Conservation (phyloP, 2,797 vertebrate species). For the Octomys mimax region DNA sequence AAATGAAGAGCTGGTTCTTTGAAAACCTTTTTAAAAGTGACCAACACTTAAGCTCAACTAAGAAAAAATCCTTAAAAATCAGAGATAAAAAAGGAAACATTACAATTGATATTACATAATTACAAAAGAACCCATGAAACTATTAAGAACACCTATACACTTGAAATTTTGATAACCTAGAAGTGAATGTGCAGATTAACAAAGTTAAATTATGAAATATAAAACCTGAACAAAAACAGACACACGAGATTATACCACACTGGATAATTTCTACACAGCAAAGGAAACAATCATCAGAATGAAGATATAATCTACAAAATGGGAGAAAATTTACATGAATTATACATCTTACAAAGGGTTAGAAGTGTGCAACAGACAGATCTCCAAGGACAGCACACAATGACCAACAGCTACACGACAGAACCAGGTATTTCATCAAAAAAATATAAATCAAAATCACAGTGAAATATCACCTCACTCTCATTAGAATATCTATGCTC, state of each 20-base stretch:
- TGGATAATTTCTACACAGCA: background rate
- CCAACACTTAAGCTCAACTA: background rate
- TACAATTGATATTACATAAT: background rate
- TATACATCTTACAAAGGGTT: background rate
- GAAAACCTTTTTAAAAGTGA: background rate
- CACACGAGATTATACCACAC: too few relatives aligned
- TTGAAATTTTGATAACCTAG: background rate
- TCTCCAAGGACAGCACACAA: background rate
- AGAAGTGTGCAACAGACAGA: background rate
- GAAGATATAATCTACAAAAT: background rate
- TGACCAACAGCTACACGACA: background rate
- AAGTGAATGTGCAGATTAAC: background rate
- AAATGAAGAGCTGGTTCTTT: background rate
- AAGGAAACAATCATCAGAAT: background rate
- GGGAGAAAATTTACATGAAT: background rate
- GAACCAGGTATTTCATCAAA: background rate
- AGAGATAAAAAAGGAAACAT: background rate
- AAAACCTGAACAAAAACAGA: background rate
- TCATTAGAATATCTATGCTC: background rate
- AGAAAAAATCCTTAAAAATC: background rate
- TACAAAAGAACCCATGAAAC: background rate
- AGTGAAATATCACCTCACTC: too few relatives aligned
- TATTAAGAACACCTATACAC: background rate
- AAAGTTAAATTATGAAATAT: background rate
- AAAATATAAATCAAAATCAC: background rate